Base-by-base conservation (phyloP, 2,113 vertebrate species). In the Heterotis niloticus region DNA sequence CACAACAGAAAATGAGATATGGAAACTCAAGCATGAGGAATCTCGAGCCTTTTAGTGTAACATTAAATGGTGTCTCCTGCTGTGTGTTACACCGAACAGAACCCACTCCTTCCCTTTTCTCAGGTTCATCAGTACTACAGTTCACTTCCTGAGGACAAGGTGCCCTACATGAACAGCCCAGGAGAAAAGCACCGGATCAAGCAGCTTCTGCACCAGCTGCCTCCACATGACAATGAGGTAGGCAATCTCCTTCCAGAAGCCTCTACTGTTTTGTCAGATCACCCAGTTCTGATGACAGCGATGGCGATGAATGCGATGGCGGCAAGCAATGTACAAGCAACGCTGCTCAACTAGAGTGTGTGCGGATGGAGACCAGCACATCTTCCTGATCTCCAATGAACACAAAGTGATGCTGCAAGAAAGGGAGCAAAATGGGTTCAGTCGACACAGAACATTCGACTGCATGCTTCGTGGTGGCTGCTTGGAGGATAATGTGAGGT, bases 121-220 rank as follows among this genome's bases (percentile, higher is more conserved):
- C 89, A 99, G 98, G 96, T 99, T 79, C 97, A 99, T 90, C 98
- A 98, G 88, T 99, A 99, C 88, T 99, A 99, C 79, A 97, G 95
- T 90, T 96, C 94, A 81, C 92, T 99, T 74, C 98, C 98, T 0
- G 98, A 99, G 81, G 98, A 99, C 87, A 99, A 98, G 86, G 94
- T 99, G 9, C 98, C 98, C 0, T 99, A 98, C 5, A 95, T 99
- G 84, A 99, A 99, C 92, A 99, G 98, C 83, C 94, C 96, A 0
- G 97, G 98, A 80, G 98, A 99, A 86, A 96, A 99, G 81, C 93
- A 95, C 79, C 94, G 97, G 60, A 96, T 99, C 85, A 99, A 99
- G 81, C 97, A 99, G 83, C 94, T 99, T 54, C 88, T 99, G 23
- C 96, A 99, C 83, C 98, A 99, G 90, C 89, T 99, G 84, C 98